A percentile compares a stretch with the other conserved stretches of the same genome.
These are phyloP conservation scores for Rhyacichthys aspro DNA, from an alignment of 2,797 vertebrate species.

Conservation along the genomic window DNA sequence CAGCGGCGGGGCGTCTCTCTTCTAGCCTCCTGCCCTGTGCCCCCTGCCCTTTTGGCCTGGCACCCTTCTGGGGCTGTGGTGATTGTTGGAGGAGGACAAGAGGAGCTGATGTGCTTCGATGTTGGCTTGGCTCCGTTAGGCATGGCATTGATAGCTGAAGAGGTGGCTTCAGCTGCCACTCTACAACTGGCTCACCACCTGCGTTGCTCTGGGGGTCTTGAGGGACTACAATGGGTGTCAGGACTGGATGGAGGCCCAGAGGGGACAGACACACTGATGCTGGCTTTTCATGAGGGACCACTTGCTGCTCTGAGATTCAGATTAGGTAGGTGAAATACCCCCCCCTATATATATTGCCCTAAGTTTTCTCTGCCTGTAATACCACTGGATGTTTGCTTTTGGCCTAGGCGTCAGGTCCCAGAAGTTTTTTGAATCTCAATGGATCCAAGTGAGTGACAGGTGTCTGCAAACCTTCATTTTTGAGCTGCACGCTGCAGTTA, in stretches of 20 bases:
- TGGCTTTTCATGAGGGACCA: slow-evolving; percentile 88
- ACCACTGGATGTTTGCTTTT: neutral
- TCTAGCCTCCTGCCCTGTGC: slow-evolving; percentile 80
- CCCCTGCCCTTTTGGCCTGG: slow-evolving; percentile 84
- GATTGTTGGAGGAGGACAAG: slow-evolving; percentile 84
- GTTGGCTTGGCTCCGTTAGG: slow-evolving; percentile 85
- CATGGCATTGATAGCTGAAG: slow-evolving; percentile 87
- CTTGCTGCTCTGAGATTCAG: slow-evolving; percentile 87
- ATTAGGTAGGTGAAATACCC: slow-evolving; percentile 80
- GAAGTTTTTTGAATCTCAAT: neutral
- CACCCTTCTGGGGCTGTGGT: slow-evolving; percentile 88
- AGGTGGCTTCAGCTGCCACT: slow-evolving; percentile 77
- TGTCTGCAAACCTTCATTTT: no score
- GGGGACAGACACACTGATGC: slow-evolving; percentile 81
- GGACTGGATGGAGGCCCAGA: slow-evolving; percentile 56
- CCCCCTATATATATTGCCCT: no score
- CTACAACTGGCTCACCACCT: slow-evolving; percentile 84
- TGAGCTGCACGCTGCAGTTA: neutral
- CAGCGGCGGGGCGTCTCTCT: slow-evolving; percentile 80
- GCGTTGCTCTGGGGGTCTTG: slow-evolving; percentile 80
- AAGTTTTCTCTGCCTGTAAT: no score
- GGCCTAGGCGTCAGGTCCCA: neutral
- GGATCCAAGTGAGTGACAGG: no score
- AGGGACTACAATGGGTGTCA: slow-evolving; percentile 85
- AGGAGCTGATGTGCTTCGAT: slow-evolving; percentile 92